Conservation (phyloP, 2,797 vertebrate species). For the Mus minutoides region DNA sequence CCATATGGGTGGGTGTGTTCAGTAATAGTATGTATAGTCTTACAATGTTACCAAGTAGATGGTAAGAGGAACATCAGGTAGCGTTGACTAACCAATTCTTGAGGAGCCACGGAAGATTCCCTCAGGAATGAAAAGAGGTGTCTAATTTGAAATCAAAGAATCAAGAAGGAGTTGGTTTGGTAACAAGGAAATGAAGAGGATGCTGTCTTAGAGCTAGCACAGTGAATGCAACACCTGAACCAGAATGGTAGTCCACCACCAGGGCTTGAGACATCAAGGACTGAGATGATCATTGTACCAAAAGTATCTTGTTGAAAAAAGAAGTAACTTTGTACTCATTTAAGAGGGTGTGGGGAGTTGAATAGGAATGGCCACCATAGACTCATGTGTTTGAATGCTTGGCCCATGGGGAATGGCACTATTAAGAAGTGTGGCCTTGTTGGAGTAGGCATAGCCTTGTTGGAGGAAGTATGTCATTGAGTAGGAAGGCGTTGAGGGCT, state of each 20-base stretch:
- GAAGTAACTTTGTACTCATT: neutral
- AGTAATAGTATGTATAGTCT: neutral
- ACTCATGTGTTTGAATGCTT: neutral
- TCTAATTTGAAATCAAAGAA: neutral
- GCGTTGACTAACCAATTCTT: neutral
- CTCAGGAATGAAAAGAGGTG: neutral
- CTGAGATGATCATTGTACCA: neutral
- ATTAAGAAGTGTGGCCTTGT: neutral
- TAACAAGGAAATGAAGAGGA: neutral
- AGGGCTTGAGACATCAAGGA: neutral
- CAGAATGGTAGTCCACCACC: neutral
- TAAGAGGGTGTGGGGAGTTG: neutral
- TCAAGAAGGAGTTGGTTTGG: neutral
- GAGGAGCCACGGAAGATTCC: neutral
- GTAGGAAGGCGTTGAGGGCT: neutral
- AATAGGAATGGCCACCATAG: neutral
- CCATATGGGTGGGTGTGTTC: neutral
- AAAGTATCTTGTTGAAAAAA: neutral
- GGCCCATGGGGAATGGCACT: neutral
- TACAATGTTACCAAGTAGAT: neutral
- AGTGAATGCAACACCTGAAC: neutral
- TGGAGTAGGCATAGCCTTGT: too few species aligned
- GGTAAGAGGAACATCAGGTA: too few species aligned
- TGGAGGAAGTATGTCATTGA: neutral
- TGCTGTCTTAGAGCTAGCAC: neutral